phyloP scores from a whole-genome alignment of 2,113 vertebrate species.

The Petrocephalus zakoni region DNA sequence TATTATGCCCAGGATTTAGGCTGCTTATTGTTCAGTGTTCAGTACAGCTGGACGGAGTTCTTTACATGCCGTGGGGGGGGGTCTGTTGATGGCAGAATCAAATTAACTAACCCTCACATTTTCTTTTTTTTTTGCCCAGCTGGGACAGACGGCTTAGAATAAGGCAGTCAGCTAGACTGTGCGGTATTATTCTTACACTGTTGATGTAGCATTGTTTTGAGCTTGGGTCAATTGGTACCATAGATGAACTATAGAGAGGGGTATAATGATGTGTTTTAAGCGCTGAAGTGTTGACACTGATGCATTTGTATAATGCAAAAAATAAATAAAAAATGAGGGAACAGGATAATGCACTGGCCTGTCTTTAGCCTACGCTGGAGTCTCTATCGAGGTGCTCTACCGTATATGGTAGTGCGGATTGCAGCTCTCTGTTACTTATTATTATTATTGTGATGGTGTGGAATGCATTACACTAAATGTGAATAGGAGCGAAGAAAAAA shows the following conservation, averaged over 20 bases:
- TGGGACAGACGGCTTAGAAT: constrained; percentile 40
- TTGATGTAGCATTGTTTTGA: constrained; percentile 26
- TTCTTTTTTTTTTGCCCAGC: constrained; percentile 36
- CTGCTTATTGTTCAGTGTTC: constrained; percentile 32
- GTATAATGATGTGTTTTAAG: constrained; percentile 14
- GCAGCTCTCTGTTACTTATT: constrained; percentile 12
- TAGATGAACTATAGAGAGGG: not conserved
- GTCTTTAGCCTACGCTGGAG: not conserved
- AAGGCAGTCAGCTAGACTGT: constrained; percentile 24
- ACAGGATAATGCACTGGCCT: not conserved
- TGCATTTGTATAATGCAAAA: constrained; percentile 11
- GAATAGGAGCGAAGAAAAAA: not conserved
- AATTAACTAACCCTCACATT: constrained; percentile 30
- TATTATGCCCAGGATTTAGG: constrained; percentile 24
- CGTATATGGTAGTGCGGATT: constrained; percentile 15
- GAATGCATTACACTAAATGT: constrained; percentile 23
- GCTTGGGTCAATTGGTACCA: constrained; percentile 23
- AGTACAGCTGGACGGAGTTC: constrained; percentile 48
- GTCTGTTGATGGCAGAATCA: constrained; percentile 28
- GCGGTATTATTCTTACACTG: constrained; percentile 32
- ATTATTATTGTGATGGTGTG: constrained; percentile 15
- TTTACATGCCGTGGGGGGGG: constrained; percentile 24
- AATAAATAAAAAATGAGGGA: not conserved
- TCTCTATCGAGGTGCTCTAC: not conserved
- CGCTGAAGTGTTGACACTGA: not conserved